Evolutionary conservation across 92 coral and sea anemone genomes (phyloP).

Genomic region (Paragorgia papillata): DNA sequence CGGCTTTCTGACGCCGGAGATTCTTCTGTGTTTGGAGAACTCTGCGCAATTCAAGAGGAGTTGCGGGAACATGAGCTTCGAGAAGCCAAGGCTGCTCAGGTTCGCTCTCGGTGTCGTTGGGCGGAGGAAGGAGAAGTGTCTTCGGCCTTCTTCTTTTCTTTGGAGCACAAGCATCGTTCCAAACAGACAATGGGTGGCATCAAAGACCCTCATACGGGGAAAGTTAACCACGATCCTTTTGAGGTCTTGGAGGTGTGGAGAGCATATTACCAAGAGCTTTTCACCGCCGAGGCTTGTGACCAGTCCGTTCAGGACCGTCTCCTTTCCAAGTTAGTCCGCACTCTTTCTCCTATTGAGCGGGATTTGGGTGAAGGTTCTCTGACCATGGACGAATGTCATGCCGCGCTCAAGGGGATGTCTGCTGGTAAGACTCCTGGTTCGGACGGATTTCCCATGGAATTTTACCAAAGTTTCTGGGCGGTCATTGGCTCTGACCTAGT

Average conservation of each 20-base stretch:
- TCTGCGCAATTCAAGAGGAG: constrained; percentile 38
- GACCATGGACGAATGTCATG: no score
- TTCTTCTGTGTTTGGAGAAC: constrained; percentile 24
- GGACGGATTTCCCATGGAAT: no score
- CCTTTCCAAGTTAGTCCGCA: background rate
- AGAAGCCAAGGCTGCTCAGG: constrained; percentile 41
- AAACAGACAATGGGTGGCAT: constrained; percentile 29
- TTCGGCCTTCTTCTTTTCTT: constrained; percentile 34
- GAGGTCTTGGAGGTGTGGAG: constrained; percentile 30
- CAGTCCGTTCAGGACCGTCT: background rate
- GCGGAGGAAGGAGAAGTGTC: constrained; percentile 48
- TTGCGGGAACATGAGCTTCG: constrained; percentile 30
- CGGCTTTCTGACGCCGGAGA: constrained; percentile 33
- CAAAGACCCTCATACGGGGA: constrained; percentile 13
- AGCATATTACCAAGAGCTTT: constrained; percentile 2
- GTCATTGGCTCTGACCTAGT: background rate
- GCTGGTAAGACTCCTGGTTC: no score
- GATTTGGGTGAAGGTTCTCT: constrained; percentile 23
- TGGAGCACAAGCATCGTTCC: constrained; percentile 34
- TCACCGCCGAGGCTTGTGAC: constrained; percentile 21
- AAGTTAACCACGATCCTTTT: background rate
- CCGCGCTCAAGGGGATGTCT: background rate
- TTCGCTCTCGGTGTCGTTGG: constrained; percentile 37
- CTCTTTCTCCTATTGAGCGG: background rate
- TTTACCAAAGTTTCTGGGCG: constrained; percentile 15